Percentiles rank a stretch among this genome's conserved stretches.
These are phyloP conservation scores for Acanthoscelides obtectus DNA, from an alignment of 2,888 invertebrate genomes.

Conservation along the genomic window DNA sequence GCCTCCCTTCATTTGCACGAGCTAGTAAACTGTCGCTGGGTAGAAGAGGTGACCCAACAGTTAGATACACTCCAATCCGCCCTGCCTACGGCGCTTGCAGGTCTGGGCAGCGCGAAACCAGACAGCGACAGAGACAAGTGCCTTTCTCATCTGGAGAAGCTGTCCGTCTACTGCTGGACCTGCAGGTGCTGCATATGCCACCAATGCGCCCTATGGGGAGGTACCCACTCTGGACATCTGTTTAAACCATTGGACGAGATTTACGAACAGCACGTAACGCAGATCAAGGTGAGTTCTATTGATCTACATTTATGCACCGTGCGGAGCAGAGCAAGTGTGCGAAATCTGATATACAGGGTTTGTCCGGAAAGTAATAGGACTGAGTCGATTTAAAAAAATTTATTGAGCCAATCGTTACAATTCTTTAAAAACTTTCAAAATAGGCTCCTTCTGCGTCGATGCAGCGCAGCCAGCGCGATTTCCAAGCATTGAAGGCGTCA, in stretches of 20 bases:
- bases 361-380: no score
- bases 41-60: conserved; percentile 91
- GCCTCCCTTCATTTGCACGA: conserved; percentile 86
- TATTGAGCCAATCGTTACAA: no score
- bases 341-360: no score
- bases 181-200: conserved; percentile 90
- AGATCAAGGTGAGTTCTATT: conserved; percentile 55
- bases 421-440: no score
- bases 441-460: no score
- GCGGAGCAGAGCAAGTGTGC: no score
- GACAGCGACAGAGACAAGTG: conserved; percentile 68
- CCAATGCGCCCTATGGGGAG: conserved; percentile 90
- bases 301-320: no score
- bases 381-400: no score
- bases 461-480: no score
- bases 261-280: conserved; percentile 81
- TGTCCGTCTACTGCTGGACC: conserved; percentile 89
- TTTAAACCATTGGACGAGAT: conserved; percentile 90
- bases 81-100: conserved; percentile 40
- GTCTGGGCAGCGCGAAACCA: conserved; percentile 26
- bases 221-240: conserved; percentile 85
- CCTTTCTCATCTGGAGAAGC: conserved; percentile 77
- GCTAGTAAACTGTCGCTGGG: conserved; percentile 93
- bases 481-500: no score
- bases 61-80: conserved; percentile 80